Conservation (phyloP, 2,888 invertebrate species). For the Drosophila fulvimacula region DNA sequence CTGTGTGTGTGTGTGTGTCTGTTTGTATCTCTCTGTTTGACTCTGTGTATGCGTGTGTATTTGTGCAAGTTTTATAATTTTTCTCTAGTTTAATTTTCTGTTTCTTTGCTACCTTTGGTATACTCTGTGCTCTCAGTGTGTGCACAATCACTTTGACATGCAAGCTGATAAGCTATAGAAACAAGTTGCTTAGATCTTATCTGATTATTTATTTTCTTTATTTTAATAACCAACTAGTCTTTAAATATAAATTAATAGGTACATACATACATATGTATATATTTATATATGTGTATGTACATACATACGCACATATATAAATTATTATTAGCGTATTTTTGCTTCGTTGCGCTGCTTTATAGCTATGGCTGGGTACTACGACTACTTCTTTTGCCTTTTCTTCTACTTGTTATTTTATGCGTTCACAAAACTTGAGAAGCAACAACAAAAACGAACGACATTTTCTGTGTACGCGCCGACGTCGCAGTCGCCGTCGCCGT, state of each 20-base stretch:
- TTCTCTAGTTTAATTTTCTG: conserved; percentile 44
- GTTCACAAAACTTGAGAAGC: conserved; percentile 65
- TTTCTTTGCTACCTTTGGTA: conserved; percentile 14
- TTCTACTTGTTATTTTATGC: conserved; percentile 60
- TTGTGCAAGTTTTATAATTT: conserved; percentile 63
- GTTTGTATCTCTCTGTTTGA: neutral
- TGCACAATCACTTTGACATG: conserved; percentile 40
- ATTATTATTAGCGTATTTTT: conserved; percentile 19
- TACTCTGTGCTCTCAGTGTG: conserved; percentile 23
- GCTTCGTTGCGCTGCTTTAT: conserved; percentile 22
- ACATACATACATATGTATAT: too few relatives aligned
- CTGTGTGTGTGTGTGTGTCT: conserved; percentile 18
- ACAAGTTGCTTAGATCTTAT: conserved; percentile 40
- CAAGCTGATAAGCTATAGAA: conserved; percentile 33
- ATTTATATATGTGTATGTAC: too few relatives aligned
- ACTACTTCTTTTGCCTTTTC: conserved; percentile 36
- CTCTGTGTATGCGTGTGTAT: conserved; percentile 15
- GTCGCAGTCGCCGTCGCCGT: conserved; percentile 24
- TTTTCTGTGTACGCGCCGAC: conserved; percentile 69
- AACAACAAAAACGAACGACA: conserved; percentile 66
- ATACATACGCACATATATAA: too few relatives aligned
- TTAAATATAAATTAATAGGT: neutral
- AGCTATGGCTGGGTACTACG: conserved; percentile 3
- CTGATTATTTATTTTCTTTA: conserved; percentile 14
- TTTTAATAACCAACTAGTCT: neutral